Evolutionary conservation across 2,888 invertebrate species (phyloP), one percentile per base, ranked within the genome.

Genomic region (Lingula anatina): DNA sequence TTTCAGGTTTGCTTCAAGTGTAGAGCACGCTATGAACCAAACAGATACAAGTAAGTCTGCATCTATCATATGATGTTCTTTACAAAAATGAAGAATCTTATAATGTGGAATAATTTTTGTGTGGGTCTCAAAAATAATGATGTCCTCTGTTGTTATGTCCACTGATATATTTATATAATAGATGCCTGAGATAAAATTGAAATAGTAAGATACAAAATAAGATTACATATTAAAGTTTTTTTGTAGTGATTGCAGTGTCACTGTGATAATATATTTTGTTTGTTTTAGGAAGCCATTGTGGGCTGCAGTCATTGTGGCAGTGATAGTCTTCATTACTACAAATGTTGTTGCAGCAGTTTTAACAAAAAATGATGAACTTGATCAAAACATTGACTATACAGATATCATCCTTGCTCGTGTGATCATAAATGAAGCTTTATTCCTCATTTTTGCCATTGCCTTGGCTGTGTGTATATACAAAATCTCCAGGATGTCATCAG

Each of bases 1-100:
- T 61, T 61, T 47, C 57, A 72, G 72, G 71, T 72, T 59, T 64
- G 70, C 31, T 68, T 69, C 51, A 72, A 72, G 54, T 65, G 70
- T 31, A 66, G 62, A 52, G 66, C 68, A 27, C 66, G 62, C 51
- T 66, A 68, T 64, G 67, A 68, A 50, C 66, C 68, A 42, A 64
- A 61, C 52, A 65, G 57, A 56, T 70, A 68, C 55, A 71, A 68
- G 71, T 71, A 57, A 66, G 67, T 61, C n/a, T 23, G 18, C 5
- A 9, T 44, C n/a, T 15, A 15, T 18, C n/a, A n/a, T n/a, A n/a
- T n/a, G n/a, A n/a, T n/a, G n/a, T n/a, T n/a, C n/a, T n/a, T n/a
- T n/a, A n/a, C n/a, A n/a, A n/a, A n/a, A n/a, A n/a, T n/a, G n/a
- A n/a, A n/a, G n/a, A n/a, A n/a, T n/a, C n/a, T n/a, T n/a, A n/a